Evolutionary conservation across 2,797 vertebrate genomes (phyloP).

Genomic region (Okamejei kenojei): DNA sequence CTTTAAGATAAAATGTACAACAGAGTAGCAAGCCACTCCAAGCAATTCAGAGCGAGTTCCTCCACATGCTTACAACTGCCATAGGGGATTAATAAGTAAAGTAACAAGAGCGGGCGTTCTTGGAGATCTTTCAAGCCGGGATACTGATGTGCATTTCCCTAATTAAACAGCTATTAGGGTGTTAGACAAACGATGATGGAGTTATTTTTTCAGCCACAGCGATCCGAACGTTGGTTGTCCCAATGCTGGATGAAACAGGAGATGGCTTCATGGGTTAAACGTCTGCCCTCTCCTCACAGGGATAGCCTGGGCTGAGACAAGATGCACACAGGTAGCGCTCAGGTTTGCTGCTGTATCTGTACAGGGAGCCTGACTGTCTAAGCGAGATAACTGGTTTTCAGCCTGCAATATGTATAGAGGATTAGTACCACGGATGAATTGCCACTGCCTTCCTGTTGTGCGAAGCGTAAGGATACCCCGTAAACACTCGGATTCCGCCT

Average conservation of each 20-base stretch:
- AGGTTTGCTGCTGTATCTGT: neutral
- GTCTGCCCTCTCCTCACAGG: neutral
- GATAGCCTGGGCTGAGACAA: neutral
- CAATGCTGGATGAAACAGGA: neutral
- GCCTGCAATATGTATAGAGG: too few species aligned
- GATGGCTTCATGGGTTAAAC: neutral
- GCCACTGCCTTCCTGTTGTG: neutral
- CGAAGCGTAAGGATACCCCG: too few species aligned
- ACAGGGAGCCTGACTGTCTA: neutral
- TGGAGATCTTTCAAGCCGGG: neutral
- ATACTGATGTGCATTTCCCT: neutral
- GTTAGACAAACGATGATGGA: neutral
- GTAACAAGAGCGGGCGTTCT: neutral
- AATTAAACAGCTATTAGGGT: constrained; percentile 15
- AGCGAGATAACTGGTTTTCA: neutral
- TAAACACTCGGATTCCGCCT: neutral
- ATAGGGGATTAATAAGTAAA: neutral
- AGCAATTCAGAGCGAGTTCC: neutral
- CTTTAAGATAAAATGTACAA: constrained; percentile 13
- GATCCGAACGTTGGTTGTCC: neutral
- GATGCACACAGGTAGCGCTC: neutral
- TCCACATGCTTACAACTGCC: neutral
- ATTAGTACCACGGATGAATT: neutral
- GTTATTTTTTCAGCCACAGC: neutral
- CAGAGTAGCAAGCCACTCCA: neutral